Base-by-base conservation (phyloP, 2,888 invertebrate genomes). In the Xanthorhoe designata region DNA sequence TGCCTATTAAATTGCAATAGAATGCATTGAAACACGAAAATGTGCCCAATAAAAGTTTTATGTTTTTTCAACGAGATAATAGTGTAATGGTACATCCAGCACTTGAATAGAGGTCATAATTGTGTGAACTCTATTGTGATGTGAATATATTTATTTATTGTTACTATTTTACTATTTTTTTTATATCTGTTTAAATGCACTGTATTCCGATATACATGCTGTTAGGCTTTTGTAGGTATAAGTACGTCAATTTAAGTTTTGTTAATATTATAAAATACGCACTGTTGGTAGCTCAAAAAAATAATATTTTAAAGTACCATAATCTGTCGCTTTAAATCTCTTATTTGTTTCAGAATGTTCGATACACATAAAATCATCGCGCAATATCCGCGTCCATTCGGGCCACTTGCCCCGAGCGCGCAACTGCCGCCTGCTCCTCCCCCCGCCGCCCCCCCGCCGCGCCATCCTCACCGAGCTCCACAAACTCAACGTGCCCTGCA, bases 401-500 rank as follows among this genome's bases (percentile, higher is more conserved):
- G 91, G 91, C 1, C 94, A 95, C 71, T 81, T 95, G 38, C 95
- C 95, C 4, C 86, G 87, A 51, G 79, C 85, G 18, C 88, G 84
- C 74, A 94, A 94, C 72, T 95, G 95, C 83, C 92, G 94, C 70
- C 85, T 95, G 35, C 91, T 94, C 79, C 92, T 95, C 76, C 94
- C 95, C 2, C 76, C 85, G 17, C 84, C 88, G 0, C 67, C 88
- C 0, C 81, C 87, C 38, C 84, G 84, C 71, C 91, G 93, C 80
- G 96, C 96, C 72, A 87, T 96, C 64, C 94, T 96, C 58, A 82
- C 96, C 18, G 95, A 96, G 77, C 90, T 96, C 1, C 94, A 94
- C 76, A 94, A 95, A 64, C 92, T 96, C 61, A 96, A 96, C 91
- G 95, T 96, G 50, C 96, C 96, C 51, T 96, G 96, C 85, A 85